Evolutionary conservation across 2,113 vertebrate species (phyloP).

Genomic region (Notothenia coriiceps): DNA sequence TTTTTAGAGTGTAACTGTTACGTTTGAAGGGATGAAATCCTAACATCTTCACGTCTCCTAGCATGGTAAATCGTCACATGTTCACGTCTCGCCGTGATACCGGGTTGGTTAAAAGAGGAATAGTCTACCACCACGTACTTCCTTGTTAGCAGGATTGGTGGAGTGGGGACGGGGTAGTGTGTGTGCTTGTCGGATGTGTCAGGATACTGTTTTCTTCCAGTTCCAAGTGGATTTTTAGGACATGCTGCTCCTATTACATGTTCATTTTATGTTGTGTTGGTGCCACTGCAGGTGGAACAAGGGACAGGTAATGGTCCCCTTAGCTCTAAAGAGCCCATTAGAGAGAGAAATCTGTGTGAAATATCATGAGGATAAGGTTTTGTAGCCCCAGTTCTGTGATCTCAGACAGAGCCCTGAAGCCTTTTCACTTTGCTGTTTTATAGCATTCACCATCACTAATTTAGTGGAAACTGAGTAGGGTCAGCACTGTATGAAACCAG

Average conservation of each 20-base stretch:
- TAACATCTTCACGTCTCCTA: too few relatives aligned
- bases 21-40: too few relatives aligned
- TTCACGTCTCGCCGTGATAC: too few relatives aligned
- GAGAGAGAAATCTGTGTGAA: slow-evolving; percentile 14
- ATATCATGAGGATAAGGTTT: slow-evolving; percentile 5
- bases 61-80: too few relatives aligned
- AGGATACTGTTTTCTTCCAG: slow-evolving; percentile 21
- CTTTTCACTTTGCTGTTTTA: slow-evolving; percentile 9
- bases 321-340: slow-evolving; percentile 20
- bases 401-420: background rate
- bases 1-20: too few relatives aligned
- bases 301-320: background rate
- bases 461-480: background rate
- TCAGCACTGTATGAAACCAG: slow-evolving; percentile 16
- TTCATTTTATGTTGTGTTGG: slow-evolving; percentile 24
- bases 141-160: slow-evolving; percentile 41
- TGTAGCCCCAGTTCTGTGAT: slow-evolving; percentile 1
- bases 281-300: background rate
- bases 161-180: slow-evolving; percentile 15
- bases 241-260: slow-evolving; percentile 14
- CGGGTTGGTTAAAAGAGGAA: slow-evolving; percentile 21
- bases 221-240: slow-evolving; percentile 33
- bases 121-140: slow-evolving; percentile 35
- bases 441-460: slow-evolving; percentile 4
- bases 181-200: slow-evolving; percentile 11